A percentile compares a stretch with the other conserved stretches of the same genome.
Evolutionary conservation across 2,888 invertebrate genomes (phyloP).

Genomic region (Philhelius pedissequus): DNA sequence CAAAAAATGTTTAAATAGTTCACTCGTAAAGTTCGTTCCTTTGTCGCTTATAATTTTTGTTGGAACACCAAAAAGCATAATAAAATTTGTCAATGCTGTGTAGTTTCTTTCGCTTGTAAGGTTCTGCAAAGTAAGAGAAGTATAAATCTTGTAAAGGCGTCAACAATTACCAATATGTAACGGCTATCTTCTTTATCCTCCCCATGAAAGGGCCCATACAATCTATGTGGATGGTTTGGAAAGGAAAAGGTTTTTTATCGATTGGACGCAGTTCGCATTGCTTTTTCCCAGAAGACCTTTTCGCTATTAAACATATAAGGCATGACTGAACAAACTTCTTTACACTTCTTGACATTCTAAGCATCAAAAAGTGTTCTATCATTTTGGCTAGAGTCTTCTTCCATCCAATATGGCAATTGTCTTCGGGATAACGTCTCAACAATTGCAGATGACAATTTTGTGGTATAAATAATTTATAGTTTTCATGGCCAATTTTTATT

Average conservation of each 20-base stretch:
- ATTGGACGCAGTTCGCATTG: slow-evolving; percentile 10
- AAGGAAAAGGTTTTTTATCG: slow-evolving; percentile 35
- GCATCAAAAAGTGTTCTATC: not conserved
- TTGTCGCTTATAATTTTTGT: slow-evolving; percentile 10
- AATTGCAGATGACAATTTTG: slow-evolving; percentile 15
- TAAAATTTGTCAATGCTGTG: not conserved
- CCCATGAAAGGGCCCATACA: slow-evolving; percentile 51
- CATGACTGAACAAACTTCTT: slow-evolving; percentile 24
- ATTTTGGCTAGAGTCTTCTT: slow-evolving; percentile 17
- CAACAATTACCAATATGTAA: not conserved
- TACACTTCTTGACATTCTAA: slow-evolving; percentile 5
- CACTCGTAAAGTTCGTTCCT: slow-evolving; percentile 2
- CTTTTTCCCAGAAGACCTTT: slow-evolving; percentile 17
- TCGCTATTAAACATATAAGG: slow-evolving; percentile 27
- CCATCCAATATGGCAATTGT: slow-evolving; percentile 30
- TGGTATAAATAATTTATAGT: slow-evolving; percentile 6
- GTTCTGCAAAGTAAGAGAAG: not conserved
- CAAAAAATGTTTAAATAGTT: too few species aligned
- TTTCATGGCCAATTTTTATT: not conserved
- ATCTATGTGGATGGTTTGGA: slow-evolving; percentile 39
- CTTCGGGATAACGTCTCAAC: slow-evolving; percentile 12
- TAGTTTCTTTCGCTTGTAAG: too few species aligned
- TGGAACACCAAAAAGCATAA: slow-evolving; percentile 6
- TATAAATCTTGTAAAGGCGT: slow-evolving; percentile 5
- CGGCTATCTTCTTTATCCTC: not conserved